phyloP scores from a whole-genome alignment of 2,113 vertebrate genomes.

The Anguilla japonica region DNA sequence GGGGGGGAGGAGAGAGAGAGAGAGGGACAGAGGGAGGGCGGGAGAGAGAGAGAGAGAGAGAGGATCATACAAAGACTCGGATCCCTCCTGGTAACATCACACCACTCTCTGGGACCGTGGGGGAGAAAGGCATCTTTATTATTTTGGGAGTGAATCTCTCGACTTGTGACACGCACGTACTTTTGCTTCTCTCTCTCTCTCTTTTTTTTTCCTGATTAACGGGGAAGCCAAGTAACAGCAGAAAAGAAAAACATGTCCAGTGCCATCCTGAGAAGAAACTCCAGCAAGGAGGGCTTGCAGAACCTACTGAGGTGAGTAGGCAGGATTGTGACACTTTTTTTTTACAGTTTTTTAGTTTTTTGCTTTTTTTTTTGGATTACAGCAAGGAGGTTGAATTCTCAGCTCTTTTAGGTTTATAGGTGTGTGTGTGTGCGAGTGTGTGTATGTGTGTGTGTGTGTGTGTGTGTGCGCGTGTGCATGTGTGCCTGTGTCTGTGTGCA shows the following conservation, averaged over 20 bases:
- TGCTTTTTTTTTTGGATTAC: too few relatives aligned
- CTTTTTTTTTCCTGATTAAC: background rate
- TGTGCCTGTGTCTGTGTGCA: background rate
- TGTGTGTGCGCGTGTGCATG: background rate
- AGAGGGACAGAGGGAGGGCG: conserved; percentile 48
- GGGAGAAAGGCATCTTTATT: conserved; percentile 17
- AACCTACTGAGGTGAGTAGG: conserved; percentile 81
- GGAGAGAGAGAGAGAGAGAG: conserved; percentile 59
- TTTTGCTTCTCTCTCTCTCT: background rate
- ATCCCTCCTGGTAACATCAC: conserved; percentile 31
- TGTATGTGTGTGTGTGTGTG: background rate
- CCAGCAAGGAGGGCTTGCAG: conserved; percentile 78
- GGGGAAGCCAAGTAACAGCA: background rate
- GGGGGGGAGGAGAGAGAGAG: conserved; percentile 58
- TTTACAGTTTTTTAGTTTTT: too few relatives aligned
- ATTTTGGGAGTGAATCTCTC: background rate
- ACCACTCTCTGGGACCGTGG: background rate
- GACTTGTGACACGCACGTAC: background rate
- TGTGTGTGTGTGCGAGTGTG: background rate
- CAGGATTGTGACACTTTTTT: background rate
- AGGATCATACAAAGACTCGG: conserved; percentile 30
- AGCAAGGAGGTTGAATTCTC: background rate
- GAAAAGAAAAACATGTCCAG: conserved; percentile 53
- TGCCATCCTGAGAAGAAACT: conserved; percentile 71
- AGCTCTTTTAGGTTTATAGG: background rate